These are phyloP conservation scores for Rhodinocichla rosea DNA, from an alignment of 2,113 vertebrate genomes.

Conservation along the genomic window DNA sequence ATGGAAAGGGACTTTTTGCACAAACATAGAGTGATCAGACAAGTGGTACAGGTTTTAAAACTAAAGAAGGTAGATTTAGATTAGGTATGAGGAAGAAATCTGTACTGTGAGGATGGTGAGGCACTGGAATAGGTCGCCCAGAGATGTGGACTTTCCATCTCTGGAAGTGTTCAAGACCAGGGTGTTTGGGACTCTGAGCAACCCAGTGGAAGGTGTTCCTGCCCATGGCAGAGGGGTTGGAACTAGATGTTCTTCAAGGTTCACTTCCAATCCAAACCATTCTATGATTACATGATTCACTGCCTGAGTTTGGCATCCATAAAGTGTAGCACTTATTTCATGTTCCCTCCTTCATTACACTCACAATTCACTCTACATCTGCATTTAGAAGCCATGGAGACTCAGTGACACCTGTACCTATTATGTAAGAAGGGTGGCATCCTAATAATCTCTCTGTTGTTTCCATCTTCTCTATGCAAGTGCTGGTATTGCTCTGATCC, in stretches of 20 bases:
- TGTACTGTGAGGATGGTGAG: neutral
- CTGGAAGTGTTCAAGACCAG: neutral
- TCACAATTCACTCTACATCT: neutral
- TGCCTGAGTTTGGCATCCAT: neutral
- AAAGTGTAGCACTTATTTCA: neutral
- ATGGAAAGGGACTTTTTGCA: neutral
- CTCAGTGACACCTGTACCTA: neutral
- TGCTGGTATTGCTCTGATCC: neutral
- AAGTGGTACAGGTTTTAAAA: neutral
- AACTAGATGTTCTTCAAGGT: neutral
- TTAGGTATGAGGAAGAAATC: neutral
- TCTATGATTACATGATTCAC: neutral
- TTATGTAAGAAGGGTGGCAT: neutral
- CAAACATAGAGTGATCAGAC: neutral
- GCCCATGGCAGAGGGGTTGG: fast-evolving
- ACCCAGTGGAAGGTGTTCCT: neutral
- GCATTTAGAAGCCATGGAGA: neutral
- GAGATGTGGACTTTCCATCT: neutral
- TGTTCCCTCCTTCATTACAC: neutral
- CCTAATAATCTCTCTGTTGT: neutral
- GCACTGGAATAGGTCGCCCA: neutral
- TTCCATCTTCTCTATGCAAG: neutral
- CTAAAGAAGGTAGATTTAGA: neutral
- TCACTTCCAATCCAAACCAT: neutral
- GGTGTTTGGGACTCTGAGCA: neutral